Evolutionary conservation across 2,113 vertebrate genomes (phyloP).

Genomic region (Meriones unguiculatus): DNA sequence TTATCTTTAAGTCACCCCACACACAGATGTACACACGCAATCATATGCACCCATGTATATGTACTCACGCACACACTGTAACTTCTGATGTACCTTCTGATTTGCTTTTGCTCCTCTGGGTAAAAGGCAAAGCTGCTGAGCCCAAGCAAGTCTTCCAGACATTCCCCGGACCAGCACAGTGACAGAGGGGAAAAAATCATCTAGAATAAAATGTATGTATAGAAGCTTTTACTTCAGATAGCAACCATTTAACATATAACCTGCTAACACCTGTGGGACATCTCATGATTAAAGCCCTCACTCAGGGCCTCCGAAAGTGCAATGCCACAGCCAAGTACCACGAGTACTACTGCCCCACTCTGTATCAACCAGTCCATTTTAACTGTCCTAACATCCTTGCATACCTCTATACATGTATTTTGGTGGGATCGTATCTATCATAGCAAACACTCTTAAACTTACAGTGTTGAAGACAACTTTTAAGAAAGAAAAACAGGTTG

Average conservation of each 20-base stretch:
- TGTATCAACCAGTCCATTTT: not conserved
- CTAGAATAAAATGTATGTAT: conserved; percentile 80
- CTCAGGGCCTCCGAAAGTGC: not conserved
- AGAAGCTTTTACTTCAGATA: conserved; percentile 64
- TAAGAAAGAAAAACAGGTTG: not conserved
- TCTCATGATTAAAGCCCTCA: not conserved
- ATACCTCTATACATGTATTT: not conserved
- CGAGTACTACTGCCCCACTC: not conserved
- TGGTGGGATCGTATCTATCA: not conserved
- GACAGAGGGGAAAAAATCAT: conserved; percentile 96
- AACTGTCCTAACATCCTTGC: conserved; percentile 18
- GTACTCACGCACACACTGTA: not conserved
- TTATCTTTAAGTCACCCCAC: not conserved
- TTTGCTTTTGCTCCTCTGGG: conserved; percentile 96
- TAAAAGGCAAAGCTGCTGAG: conserved; percentile 97
- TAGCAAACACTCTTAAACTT: conserved; percentile 2
- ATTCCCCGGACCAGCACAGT: conserved; percentile 95
- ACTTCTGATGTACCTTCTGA: conserved; percentile 93
- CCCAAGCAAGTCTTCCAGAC: conserved; percentile 97
- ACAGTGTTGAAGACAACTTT: not conserved
- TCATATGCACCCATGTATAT: not conserved
- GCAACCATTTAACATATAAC: conserved; percentile 22
- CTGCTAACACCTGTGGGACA: conserved; percentile 10
- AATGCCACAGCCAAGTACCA: not conserved
- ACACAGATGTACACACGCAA: not conserved